Percentiles rank a stretch among this genome's conserved stretches.
phyloP scores from a whole-genome alignment of 2,113 vertebrate species.

The Pristiophorus japonicus region DNA sequence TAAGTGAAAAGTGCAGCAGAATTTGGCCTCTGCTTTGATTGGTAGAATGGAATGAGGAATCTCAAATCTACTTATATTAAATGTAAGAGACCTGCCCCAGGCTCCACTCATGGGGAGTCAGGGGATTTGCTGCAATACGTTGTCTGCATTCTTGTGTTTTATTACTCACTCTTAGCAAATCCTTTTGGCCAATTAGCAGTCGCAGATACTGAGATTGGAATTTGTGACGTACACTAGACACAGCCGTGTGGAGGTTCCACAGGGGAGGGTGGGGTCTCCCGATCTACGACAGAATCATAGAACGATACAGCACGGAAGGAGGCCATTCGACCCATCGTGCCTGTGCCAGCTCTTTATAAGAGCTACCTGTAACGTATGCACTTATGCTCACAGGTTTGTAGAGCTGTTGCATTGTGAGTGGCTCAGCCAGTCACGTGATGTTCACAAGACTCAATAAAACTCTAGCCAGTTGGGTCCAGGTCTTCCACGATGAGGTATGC shows the following conservation, averaged over 20 bases:
- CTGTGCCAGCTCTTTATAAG: not conserved
- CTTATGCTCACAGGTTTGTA: too few relatives aligned
- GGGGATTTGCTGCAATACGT: too few relatives aligned
- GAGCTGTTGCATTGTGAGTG: too few relatives aligned
- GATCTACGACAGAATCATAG: not conserved
- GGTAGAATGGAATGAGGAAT: not conserved
- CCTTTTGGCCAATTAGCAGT: not conserved
- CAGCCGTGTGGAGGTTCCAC: not conserved
- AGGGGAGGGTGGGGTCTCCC: not conserved
- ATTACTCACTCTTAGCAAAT: too few relatives aligned
- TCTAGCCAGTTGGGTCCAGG: too few relatives aligned
- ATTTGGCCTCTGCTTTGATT: not conserved
- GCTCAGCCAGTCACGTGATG: too few relatives aligned
- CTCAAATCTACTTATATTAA: not conserved
- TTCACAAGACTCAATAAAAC: too few relatives aligned
- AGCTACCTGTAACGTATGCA: too few relatives aligned
- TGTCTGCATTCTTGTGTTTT: too few relatives aligned
- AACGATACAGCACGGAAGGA: not conserved
- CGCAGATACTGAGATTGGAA: too few relatives aligned
- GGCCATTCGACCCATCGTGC: not conserved
- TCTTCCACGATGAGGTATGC: too few relatives aligned
- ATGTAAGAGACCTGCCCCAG: not conserved
- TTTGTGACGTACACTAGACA: not conserved
- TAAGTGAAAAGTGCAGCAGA: not conserved
- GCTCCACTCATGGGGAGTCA: not conserved